Evolutionary conservation across 1,140 invertebrate species (phyloP).

Genomic region (Nylanderia fulva): DNA sequence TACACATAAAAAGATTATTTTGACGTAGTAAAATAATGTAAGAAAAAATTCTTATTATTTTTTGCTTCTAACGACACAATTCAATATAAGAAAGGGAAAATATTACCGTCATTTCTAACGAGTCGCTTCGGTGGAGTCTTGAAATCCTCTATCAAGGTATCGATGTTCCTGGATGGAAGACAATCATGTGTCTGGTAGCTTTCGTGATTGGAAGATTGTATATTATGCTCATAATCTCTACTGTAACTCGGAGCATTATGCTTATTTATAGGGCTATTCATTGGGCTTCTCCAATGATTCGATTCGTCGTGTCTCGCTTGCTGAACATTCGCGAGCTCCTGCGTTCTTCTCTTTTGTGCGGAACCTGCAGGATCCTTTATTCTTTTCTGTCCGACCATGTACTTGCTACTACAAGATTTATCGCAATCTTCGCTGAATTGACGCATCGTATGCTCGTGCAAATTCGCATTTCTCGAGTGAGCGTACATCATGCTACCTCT

Average conservation of each 20-base stretch:
- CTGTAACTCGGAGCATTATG: conserved; percentile 15
- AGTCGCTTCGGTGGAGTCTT: conserved; percentile 65
- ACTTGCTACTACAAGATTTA: conserved; percentile 2
- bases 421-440: conserved; percentile 42
- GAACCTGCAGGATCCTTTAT: conserved; percentile 56
- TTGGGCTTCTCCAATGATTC: conserved; percentile 43
- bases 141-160: conserved; percentile 44
- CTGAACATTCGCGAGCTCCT: conserved; percentile 65
- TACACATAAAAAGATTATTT: no score
- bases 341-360: conserved; percentile 57
- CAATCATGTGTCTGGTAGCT: conserved; percentile 56
- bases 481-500: conserved; percentile 34
- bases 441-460: background rate
- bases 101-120: conserved; percentile 74
- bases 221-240: conserved; percentile 38
- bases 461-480: conserved; percentile 33
- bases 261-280: conserved; percentile 40
- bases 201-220: conserved; percentile 61
- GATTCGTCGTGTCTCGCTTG: conserved; percentile 63
- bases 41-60: no score
- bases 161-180: conserved; percentile 56
- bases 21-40: no score
- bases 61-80: background rate
- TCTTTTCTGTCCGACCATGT: conserved; percentile 48
- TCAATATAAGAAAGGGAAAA: background rate